Conservation (phyloP, 2,797 vertebrate genomes). For the Sebastes miniatus region DNA sequence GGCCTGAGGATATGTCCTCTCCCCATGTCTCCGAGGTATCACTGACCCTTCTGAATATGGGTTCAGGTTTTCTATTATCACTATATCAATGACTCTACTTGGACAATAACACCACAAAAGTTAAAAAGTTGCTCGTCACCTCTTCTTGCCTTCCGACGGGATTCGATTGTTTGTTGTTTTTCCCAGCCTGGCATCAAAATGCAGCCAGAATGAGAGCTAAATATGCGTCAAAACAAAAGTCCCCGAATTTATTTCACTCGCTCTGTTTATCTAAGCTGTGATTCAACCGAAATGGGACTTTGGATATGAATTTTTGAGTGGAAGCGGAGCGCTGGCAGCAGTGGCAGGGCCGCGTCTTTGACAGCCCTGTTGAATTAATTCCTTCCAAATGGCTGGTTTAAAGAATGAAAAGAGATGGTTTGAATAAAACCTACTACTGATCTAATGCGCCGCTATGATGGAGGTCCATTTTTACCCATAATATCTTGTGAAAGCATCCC, state of each 20-base stretch:
- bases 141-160: constrained; percentile 10
- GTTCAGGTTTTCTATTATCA: constrained; percentile 14
- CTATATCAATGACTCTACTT: not conserved
- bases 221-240: constrained; percentile 48
- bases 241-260: constrained; percentile 21
- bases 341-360: constrained; percentile 34
- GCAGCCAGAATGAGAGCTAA: constrained; percentile 30
- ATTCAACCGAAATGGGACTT: constrained; percentile 52
- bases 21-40: constrained; percentile 29
- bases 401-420: constrained; percentile 40
- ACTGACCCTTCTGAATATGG: not conserved
- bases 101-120: constrained; percentile 18
- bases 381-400: constrained; percentile 53
- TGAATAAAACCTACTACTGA: constrained; percentile 53
- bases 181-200: constrained; percentile 10
- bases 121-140: constrained; percentile 3
- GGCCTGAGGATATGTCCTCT: constrained; percentile 58
- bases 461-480: constrained; percentile 52
- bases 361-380: constrained; percentile 49
- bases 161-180: constrained; percentile 47
- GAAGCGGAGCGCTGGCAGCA: constrained; percentile 35
- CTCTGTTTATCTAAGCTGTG: constrained; percentile 56
- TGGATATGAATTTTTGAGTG: constrained; percentile 45
- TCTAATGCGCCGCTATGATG: constrained; percentile 39
- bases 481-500: constrained; percentile 40